A percentile compares a stretch with the other conserved stretches of the same genome.
Conservation (phyloP, 2,888 invertebrate species). For the Odontomyia ornata region DNA sequence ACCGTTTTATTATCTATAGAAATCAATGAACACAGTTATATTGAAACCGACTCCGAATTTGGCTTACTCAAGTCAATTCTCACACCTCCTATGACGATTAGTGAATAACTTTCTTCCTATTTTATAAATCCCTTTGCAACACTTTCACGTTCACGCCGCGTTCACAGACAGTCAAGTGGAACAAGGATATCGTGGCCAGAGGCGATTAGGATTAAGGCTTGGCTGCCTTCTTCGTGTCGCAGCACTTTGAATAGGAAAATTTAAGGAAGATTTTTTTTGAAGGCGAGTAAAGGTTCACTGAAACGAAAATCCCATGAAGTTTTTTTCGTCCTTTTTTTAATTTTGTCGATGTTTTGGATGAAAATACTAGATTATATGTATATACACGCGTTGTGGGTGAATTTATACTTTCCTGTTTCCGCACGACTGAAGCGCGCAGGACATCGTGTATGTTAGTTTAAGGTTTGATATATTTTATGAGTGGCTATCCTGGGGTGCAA, state of each 20-base stretch:
- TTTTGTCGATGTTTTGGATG: not conserved
- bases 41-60: no score
- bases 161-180: not conserved
- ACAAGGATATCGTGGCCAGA: not conserved
- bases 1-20: no score
- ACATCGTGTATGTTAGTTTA: not conserved
- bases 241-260: not conserved
- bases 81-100: not conserved
- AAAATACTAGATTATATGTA: not conserved
- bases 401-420: constrained; percentile 25
- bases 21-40: no score
- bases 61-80: not conserved
- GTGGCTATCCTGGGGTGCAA: no score
- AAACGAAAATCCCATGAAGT: not conserved
- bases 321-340: not conserved
- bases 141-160: not conserved
- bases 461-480: not conserved
- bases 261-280: no score
- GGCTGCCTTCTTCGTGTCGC: not conserved
- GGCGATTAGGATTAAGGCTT: not conserved
- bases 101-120: not conserved
- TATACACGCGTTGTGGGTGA: constrained; percentile 5
- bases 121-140: not conserved
- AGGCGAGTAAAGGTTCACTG: not conserved
- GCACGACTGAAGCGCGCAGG: not conserved